Percentiles rank a stretch among this genome's conserved stretches.
Evolutionary conservation across 2,113 vertebrate genomes (phyloP).

Genomic region (Hippocampus zosterae): DNA sequence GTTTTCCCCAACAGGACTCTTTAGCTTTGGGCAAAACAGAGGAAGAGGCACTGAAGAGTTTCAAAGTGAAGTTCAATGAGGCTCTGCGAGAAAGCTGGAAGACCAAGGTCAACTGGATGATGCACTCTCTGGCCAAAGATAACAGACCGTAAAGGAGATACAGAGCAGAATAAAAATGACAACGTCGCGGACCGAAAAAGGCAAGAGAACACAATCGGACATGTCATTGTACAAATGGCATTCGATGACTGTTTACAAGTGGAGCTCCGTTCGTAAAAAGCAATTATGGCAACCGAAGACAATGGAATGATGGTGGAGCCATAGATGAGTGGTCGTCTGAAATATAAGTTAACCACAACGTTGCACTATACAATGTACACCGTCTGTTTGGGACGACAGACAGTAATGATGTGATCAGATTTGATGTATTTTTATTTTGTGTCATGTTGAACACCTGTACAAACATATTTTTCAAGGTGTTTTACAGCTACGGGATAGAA

Average conservation of each 20-base stretch:
- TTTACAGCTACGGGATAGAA: constrained; percentile 24
- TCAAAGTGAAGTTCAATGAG: constrained; percentile 96
- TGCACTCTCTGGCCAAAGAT: constrained; percentile 94
- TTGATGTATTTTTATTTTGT: constrained; percentile 40
- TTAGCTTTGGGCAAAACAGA: constrained; percentile 89
- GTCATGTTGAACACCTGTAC: constrained; percentile 44
- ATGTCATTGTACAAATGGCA: constrained; percentile 31
- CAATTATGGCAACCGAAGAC: constrained; percentile 27
- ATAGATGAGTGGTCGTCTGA: neutral
- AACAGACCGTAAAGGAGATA: constrained; percentile 78
- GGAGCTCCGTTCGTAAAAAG: constrained; percentile 12
- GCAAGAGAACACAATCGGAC: constrained; percentile 17
- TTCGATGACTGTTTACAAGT: constrained; percentile 52
- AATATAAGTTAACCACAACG: constrained; percentile 8
- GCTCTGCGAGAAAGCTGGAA: constrained; percentile 98
- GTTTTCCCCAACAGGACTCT: constrained; percentile 78
- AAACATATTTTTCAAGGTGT: constrained; percentile 24
- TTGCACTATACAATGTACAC: constrained; percentile 1
- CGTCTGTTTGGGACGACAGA: constrained; percentile 3
- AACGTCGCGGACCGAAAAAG: constrained; percentile 17
- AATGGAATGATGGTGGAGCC: constrained; percentile 6
- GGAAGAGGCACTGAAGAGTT: constrained; percentile 93
- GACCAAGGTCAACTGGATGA: constrained; percentile 99
- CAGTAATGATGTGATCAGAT: neutral
- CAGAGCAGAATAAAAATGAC: constrained; percentile 18